Base-by-base conservation (phyloP, 2,888 invertebrate genomes). In the Heliothis peltigera region DNA sequence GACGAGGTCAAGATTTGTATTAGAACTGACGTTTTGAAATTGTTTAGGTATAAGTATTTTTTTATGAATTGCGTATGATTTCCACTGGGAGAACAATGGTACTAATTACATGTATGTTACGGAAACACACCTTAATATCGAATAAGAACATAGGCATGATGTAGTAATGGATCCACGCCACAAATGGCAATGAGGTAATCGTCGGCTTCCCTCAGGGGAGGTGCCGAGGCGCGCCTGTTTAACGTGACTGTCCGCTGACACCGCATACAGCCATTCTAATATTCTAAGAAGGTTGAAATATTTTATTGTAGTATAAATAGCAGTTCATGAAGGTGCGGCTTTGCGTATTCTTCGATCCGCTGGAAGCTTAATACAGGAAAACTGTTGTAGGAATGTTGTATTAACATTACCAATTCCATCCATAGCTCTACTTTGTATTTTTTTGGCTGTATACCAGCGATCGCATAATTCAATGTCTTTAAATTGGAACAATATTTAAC, bases 101-200 rank as follows among this genome's bases (percentile, higher is more conserved):
- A 57, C 47, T 51, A 44, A 75, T 72, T 18, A 57, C 53, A 70
- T 60, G 28, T 59, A 52, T 58, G 63, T 69, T 65, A 67, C 18
- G 8, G 66, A 53, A 48, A 59, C 78, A 65, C 79, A 42, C 75
- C 82, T 81, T 76, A 78, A 59, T 67, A 70, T 81, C 64, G 67
- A 80, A 75, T 79, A 77, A 64, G 66, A 62, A 69, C 79, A 81
- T 81, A 84, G 83, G 61, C 43, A 18, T 67, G 69, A 61, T 80
- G 8, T 77, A 78, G 79, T 79, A 69, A 79, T 80, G 78, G 81
- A 75, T 79, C 80, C 82, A 84, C 73, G 83, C 76, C 79, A 80
- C 80, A 82, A 84, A 84, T 84, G 82, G 84, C 88, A 89, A 91
- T 90, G 88, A 90, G 84, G 87, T 92, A 92, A 92, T 92, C 75